Base-by-base conservation (phyloP, 1,140 invertebrate genomes). In the Dendroctonus valens region DNA sequence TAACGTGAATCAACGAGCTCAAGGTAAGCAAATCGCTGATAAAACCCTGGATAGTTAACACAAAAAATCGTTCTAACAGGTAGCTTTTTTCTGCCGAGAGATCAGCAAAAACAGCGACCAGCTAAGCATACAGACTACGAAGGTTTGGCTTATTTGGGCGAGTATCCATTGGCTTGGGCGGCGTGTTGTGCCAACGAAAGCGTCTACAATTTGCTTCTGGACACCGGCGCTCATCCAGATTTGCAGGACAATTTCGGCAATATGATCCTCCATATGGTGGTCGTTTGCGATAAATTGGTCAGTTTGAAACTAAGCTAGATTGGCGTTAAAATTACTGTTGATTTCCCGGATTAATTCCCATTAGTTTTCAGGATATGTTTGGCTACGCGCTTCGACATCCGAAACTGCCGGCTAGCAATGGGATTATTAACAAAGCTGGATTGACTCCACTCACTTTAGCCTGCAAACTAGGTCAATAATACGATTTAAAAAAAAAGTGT, bases 191-290 rank as follows among this genome's bases (percentile, higher is more conserved):
- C 93, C 48, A 96, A 98, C 77, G 94, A 97, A 79, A 93, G 93
- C 52, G 95, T 97, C n/a, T 99, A 99, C 79, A 98, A 99, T 81
- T 84, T 97, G 50, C 83, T 99, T 0, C 82, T 98, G 9, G 94
- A 97, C 65, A 87, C 87, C 52, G 93, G 91, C 9, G 94, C 96
- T 0, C 88, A 98, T 82, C 96, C 96, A 0, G 94, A 99, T 78
- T 81, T 87, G 1, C 93, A 96, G 77, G 94, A 97, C 75, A 88
- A 87, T 0, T 94, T 94, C 74, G 93, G 93, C 5, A 99, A 99
- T 77, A 98, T 96, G 86, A 94, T 97, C 58, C 81, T 99, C 5
- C 97, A 99, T 78, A 98, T 99, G 94, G 93, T 98, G 9, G 97
- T 99, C 0, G 95, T 99, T 59, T 91, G 92, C 73, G 93, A 99